Percentiles rank a stretch among this genome's conserved stretches.
phyloP scores from a whole-genome alignment of 2,113 vertebrate species.

The Athene noctua region DNA sequence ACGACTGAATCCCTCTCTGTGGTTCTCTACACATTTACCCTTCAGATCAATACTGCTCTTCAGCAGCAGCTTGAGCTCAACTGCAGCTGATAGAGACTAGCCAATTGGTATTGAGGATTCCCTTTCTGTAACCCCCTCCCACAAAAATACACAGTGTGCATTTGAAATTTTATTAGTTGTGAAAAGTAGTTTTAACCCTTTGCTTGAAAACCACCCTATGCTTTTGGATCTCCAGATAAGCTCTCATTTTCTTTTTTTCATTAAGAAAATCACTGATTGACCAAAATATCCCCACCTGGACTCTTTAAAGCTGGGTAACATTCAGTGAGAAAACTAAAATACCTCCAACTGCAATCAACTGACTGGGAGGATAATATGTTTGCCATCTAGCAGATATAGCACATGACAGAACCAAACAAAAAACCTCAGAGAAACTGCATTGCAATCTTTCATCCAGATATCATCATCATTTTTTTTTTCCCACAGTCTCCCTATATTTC shows the following conservation, averaged over 20 bases:
- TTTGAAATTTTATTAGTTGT: constrained; percentile 58
- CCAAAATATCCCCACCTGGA: background rate
- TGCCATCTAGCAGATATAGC: background rate
- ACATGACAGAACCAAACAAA: background rate
- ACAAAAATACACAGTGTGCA: constrained; percentile 66
- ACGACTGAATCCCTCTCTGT: constrained; percentile 23
- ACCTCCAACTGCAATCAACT: background rate
- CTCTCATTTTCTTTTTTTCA: background rate
- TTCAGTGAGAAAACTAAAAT: background rate
- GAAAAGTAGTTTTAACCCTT: constrained; percentile 71
- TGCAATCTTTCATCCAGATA: background rate
- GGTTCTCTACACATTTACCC: constrained; percentile 64
- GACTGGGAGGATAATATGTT: background rate
- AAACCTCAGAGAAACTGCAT: background rate
- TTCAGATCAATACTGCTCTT: constrained; percentile 70
- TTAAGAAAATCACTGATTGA: background rate
- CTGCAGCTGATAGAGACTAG: constrained; percentile 67
- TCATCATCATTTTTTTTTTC: rapidly evolving
- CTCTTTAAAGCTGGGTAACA: background rate
- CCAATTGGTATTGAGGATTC: constrained; percentile 76
- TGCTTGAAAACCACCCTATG: background rate
- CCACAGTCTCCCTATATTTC: background rate
- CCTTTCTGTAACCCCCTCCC: constrained; percentile 68
- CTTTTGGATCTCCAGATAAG: background rate
- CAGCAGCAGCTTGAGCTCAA: constrained; percentile 61